Percentiles rank a stretch among this genome's conserved stretches.
phyloP scores from a whole-genome alignment of 2,888 invertebrate species.

The Zhuqinia jingwanae region DNA sequence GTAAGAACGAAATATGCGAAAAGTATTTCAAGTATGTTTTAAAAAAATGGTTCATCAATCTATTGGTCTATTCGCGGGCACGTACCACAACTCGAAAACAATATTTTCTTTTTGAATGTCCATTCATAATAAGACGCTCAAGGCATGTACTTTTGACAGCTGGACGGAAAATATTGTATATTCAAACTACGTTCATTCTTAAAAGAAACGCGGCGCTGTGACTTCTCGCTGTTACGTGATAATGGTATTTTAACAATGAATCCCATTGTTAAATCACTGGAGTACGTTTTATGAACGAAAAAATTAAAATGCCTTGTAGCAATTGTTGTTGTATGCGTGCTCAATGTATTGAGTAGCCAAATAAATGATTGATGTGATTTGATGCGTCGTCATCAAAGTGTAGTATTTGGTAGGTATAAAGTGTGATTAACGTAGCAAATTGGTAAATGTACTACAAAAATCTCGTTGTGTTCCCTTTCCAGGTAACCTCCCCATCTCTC shows the following conservation, averaged over 20 bases:
- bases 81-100: conserved; percentile 64
- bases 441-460: no score
- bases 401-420: not conserved
- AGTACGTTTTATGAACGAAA: conserved; percentile 40
- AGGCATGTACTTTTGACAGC: conserved; percentile 70
- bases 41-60: not conserved
- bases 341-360: not conserved
- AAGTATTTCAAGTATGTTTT: not conserved
- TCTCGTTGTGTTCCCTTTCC: not conserved
- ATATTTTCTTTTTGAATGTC: not conserved
- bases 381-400: no score
- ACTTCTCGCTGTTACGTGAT: conserved; percentile 66
- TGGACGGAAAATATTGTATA: conserved; percentile 31
- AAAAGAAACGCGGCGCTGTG: conserved; percentile 43
- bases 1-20: conserved; percentile 56
- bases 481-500: conserved; percentile 75
- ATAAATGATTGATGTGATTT: conserved; percentile 66
- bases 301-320: conserved; percentile 31
- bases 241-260: conserved; percentile 54
- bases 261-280: conserved; percentile 48
- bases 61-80: conserved; percentile 49
- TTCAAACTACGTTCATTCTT: conserved; percentile 37
- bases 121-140: conserved; percentile 57
- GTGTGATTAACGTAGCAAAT: not conserved
- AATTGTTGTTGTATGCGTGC: no score